A percentile compares a stretch with the other conserved stretches of the same genome.
Conservation (phyloP, 2,113 vertebrate genomes). For the Merops nubicus region DNA sequence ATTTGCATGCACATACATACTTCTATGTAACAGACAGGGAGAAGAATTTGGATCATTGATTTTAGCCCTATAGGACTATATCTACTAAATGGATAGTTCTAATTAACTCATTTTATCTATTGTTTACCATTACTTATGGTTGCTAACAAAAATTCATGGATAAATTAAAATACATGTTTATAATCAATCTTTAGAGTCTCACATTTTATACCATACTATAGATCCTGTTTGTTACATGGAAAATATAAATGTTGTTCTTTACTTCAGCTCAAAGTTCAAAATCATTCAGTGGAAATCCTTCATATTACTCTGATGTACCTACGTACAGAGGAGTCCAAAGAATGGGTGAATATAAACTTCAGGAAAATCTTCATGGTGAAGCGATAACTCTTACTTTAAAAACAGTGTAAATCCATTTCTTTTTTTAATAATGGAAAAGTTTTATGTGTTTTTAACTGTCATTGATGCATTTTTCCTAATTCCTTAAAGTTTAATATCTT, state of each 20-base stretch:
- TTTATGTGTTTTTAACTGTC: not conserved
- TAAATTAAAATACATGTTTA: not conserved
- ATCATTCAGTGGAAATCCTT: not conserved
- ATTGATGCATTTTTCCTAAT: not conserved
- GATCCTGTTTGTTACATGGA: not conserved
- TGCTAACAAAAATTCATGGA: not conserved
- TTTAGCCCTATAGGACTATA: not conserved
- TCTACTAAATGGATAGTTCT: not conserved
- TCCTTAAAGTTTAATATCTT: not conserved
- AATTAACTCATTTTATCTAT: not conserved
- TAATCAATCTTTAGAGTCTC: not conserved
- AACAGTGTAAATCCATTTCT: rapidly evolving
- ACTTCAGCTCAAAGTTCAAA: not conserved
- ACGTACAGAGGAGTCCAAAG: not conserved
- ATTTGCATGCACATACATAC: not conserved
- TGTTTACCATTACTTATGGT: not conserved
- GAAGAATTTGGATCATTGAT: not conserved
- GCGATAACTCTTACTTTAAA: not conserved
- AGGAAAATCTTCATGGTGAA: not conserved
- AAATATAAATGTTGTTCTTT: rapidly evolving
- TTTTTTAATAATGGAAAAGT: not conserved
- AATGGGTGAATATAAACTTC: not conserved
- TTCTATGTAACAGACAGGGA: rapidly evolving
- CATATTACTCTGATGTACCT: not conserved
- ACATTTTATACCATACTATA: not conserved